phyloP scores from a whole-genome alignment of 2,113 vertebrate species.

The Nothocercus julius region DNA sequence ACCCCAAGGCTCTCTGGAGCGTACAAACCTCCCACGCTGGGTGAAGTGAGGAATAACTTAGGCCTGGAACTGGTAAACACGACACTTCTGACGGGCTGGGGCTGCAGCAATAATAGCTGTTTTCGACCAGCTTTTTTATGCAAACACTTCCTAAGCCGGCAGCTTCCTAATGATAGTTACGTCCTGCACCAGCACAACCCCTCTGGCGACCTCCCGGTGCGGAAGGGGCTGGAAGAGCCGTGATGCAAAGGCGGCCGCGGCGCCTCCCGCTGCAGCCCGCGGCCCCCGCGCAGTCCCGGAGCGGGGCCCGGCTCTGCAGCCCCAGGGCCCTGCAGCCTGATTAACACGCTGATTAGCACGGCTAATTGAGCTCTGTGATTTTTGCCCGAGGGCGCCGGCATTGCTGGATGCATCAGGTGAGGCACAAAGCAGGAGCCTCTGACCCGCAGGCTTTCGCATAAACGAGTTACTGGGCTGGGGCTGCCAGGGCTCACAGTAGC shows the following conservation, averaged over 20 bases:
- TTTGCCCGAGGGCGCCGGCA: neutral
- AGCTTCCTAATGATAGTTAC: neutral
- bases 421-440: neutral
- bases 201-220: rapidly evolving
- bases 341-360: neutral
- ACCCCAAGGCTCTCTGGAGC: neutral
- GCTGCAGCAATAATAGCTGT: neutral
- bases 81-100: neutral
- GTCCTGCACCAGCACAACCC: neutral
- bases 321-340: neutral
- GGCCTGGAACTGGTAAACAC: neutral
- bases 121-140: neutral
- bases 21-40: neutral
- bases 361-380: neutral
- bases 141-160: neutral
- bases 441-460: neutral
- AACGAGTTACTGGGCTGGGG: neutral
- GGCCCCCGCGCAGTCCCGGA: rapidly evolving
- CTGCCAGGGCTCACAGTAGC: neutral
- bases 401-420: slow-evolving; percentile 41
- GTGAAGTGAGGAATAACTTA: slow-evolving; percentile 39
- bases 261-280: neutral
- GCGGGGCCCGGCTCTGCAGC: neutral
- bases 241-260: neutral
- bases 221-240: neutral